phyloP scores from a whole-genome alignment of 2,113 vertebrate species.

The Haemorhous mexicanus region DNA sequence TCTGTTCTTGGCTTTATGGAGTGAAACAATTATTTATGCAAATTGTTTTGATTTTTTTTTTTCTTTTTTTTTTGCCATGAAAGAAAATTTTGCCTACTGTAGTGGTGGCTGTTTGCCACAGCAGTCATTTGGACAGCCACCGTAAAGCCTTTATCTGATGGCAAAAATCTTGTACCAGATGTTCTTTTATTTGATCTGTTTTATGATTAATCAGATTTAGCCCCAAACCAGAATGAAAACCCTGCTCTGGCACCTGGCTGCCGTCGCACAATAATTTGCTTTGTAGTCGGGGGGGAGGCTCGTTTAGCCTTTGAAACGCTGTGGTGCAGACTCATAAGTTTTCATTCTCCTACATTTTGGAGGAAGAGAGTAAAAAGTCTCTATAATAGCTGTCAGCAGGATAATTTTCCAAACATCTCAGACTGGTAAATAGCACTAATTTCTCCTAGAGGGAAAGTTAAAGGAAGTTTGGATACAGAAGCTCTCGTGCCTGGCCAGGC shows the following conservation, averaged over 20 bases:
- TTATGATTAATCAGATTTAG: slow-evolving; percentile 54
- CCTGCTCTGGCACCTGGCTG: not conserved
- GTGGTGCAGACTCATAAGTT: not conserved
- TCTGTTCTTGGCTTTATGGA: slow-evolving; percentile 51
- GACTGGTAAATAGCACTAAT: not conserved
- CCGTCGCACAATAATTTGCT: not conserved
- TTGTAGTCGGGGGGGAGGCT: not conserved
- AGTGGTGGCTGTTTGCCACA: slow-evolving; percentile 22
- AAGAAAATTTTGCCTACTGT: slow-evolving; percentile 11
- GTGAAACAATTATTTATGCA: slow-evolving; percentile 68
- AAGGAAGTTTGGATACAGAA: not conserved
- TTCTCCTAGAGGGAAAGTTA: not conserved
- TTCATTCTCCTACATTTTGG: not conserved
- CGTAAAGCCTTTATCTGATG: slow-evolving; percentile 20
- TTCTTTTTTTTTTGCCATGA: not conserved
- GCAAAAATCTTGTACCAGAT: slow-evolving; percentile 35
- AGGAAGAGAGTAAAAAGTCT: slow-evolving; percentile 15
- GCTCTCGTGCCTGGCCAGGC: not conserved
- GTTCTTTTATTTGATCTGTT: slow-evolving; percentile 33
- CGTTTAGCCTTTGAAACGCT: not conserved
- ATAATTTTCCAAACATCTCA: not conserved
- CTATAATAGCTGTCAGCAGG: not conserved
- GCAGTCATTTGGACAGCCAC: slow-evolving; percentile 23
- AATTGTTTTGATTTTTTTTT: not conserved
- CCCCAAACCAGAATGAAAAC: slow-evolving; percentile 43